Evolutionary conservation across 1,140 invertebrate species (phyloP).

Genomic region (Hirudo medicinalis): DNA sequence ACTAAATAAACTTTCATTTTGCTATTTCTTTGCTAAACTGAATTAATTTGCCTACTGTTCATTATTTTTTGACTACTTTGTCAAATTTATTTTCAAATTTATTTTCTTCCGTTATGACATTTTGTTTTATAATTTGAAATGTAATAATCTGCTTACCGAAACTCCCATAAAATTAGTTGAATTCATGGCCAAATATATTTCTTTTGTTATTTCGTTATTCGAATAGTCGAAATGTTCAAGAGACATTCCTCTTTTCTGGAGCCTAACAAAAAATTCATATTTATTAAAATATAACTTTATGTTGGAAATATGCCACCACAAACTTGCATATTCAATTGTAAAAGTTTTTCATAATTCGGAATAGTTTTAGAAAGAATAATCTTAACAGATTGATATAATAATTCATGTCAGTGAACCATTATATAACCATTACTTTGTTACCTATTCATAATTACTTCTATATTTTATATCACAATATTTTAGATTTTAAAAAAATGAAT

Average conservation of each 20-base stretch:
- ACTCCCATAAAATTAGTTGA: slow-evolving; percentile 92
- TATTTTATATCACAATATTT: not conserved
- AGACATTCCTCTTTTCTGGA: slow-evolving; percentile 60
- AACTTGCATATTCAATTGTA: not conserved
- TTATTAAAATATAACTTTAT: slow-evolving; percentile 6
- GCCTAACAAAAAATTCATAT: slow-evolving; percentile 23
- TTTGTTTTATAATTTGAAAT: slow-evolving; percentile 14
- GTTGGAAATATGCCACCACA: not conserved
- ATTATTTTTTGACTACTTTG: too few relatives aligned
- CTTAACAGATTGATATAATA: not conserved
- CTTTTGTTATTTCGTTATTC: slow-evolving; percentile 80
- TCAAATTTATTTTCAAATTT: too few relatives aligned
- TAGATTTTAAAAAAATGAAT: too few relatives aligned
- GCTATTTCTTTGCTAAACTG: not conserved
- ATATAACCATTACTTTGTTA: not conserved
- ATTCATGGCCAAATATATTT: slow-evolving; percentile 93
- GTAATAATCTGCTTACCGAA: slow-evolving; percentile 57
- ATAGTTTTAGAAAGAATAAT: not conserved
- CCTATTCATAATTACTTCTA: not conserved
- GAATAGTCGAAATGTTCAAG: slow-evolving; percentile 95
- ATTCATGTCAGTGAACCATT: too few relatives aligned
- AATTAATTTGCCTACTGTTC: slow-evolving; percentile 1
- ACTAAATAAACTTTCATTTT: not conserved
- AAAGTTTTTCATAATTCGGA: not conserved
- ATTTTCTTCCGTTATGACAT: too few relatives aligned